Percentiles rank a stretch among this genome's conserved stretches.
phyloP scores from a whole-genome alignment of 2,888 invertebrate genomes.

The Luperina nickerlii region DNA sequence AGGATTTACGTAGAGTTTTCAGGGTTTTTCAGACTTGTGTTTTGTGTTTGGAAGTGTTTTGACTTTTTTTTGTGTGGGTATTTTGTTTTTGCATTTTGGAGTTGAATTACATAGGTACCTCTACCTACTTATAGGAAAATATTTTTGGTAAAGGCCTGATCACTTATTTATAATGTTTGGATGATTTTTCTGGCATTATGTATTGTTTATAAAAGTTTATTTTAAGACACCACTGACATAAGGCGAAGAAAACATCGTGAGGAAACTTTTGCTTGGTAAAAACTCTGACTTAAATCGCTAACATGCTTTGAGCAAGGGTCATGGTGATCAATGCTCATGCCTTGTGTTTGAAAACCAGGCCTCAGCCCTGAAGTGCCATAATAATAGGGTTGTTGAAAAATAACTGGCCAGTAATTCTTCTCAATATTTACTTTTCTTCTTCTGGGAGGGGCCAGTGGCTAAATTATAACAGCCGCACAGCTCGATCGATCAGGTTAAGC shows the following conservation, averaged over 20 bases:
- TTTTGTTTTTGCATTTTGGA: neutral
- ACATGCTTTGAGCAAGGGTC: neutral
- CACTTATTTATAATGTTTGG: neutral
- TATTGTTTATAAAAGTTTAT: neutral
- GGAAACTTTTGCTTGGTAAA: neutral
- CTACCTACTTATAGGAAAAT: too few relatives aligned
- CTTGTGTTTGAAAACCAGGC: neutral
- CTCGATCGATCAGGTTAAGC: too few relatives aligned
- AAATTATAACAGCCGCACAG: too few relatives aligned
- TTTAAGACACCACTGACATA: neutral
- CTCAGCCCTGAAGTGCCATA: neutral
- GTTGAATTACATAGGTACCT: neutral
- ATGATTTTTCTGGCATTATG: neutral
- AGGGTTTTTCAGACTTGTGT: neutral
- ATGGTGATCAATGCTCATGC: neutral
- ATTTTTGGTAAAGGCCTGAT: neutral
- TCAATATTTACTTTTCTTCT: too few relatives aligned
- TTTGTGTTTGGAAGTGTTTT: conserved; percentile 1
- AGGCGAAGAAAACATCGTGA: neutral
- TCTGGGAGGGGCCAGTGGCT: too few relatives aligned
- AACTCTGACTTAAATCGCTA: too few relatives aligned
- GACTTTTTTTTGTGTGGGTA: neutral
- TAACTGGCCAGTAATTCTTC: too few relatives aligned
- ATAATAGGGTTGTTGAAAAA: neutral
- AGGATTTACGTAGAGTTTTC: conserved; percentile 3